Base-by-base conservation (phyloP, 2,888 invertebrate genomes). In the Microctonus aethiopoides region DNA sequence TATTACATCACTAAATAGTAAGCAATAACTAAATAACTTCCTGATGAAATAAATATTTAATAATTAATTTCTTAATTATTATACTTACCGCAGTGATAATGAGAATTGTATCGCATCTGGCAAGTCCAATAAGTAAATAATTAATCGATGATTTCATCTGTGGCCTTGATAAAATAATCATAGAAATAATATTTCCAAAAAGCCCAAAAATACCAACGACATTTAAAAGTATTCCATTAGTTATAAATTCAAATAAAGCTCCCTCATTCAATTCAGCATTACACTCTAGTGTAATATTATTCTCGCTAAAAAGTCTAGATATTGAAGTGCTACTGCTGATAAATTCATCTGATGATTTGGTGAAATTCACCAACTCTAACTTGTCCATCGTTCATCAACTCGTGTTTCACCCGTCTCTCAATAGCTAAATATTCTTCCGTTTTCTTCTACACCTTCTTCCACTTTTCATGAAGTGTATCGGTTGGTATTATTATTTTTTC, bases 101-200 rank as follows among this genome's bases (percentile, higher is more conserved):
- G 78, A 98, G 91, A 75, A 95, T 91, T 11, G 95, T 96, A 89
- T 99, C 99, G 87, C 96, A 97, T 79, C 95, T 91, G 26, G 98
- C 98, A 78, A 99, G 90, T 5, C 97, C 97, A 76, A 96, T 95
- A 72, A 99, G 90, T 83, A 98, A 91, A 87, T 96, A 95, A 88
- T 98, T 98, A 83, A 98, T 96, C 83, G 97, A 97, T 71, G 96
- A 96, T 81, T 95, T 92, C 98, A 98, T 98, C 87, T 97, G 94
- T 26, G 97, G 96, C 67, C 96, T 91, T 70, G 95, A 94, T 64
- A 97, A 89, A 78, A 97, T 96, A 72, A 97, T 92, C 90, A 96
- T 95, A 51, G 97, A 93, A 68, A 98, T 93, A 70, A 94, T 90
- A 87, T 97, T 98, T 75, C 97, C 98, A 56, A 96, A 89, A 73